Evolutionary conservation across 2,113 vertebrate genomes (phyloP).

Genomic region (Rhagologus leucostigma): DNA sequence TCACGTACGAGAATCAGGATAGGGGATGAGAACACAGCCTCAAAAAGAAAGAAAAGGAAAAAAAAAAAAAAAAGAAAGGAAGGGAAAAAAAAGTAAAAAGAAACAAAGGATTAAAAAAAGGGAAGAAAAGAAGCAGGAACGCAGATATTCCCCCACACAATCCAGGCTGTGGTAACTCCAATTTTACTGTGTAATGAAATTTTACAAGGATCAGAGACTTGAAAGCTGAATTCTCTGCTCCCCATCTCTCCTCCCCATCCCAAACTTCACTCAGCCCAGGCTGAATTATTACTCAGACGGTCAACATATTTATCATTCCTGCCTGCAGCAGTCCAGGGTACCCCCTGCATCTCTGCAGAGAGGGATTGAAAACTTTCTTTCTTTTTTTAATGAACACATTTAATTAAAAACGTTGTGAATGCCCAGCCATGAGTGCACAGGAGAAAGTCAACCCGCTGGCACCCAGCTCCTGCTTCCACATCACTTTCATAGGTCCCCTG

Average conservation of each 20-base stretch:
- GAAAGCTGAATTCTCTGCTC: not conserved
- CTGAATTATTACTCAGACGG: conserved; percentile 13
- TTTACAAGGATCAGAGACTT: conserved; percentile 43
- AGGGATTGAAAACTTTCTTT: conserved; percentile 32
- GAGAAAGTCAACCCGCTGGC: not conserved
- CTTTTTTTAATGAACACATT: conserved; percentile 36
- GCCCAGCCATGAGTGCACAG: not conserved
- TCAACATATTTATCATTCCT: conserved; percentile 66
- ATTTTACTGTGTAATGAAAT: conserved; percentile 50
- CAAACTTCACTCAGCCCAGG: not conserved
- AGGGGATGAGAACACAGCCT: conserved; percentile 15
- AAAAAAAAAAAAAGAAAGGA: fast-evolving
- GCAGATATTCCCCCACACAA: not conserved
- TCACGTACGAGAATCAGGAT: conserved; percentile 24
- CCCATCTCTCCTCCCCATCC: not conserved
- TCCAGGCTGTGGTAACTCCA: not conserved
- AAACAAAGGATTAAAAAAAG: not conserved
- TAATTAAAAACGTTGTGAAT: conserved; percentile 24
- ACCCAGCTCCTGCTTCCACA: not conserved
- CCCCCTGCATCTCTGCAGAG: conserved; percentile 31
- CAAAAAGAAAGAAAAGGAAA: not conserved
- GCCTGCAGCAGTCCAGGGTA: not conserved
- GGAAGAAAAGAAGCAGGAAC: not conserved
- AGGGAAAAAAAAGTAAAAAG: no score
- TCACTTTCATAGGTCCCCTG: not conserved